Base-by-base conservation (phyloP, 2,888 invertebrate genomes). In the Drosophila merina region DNA sequence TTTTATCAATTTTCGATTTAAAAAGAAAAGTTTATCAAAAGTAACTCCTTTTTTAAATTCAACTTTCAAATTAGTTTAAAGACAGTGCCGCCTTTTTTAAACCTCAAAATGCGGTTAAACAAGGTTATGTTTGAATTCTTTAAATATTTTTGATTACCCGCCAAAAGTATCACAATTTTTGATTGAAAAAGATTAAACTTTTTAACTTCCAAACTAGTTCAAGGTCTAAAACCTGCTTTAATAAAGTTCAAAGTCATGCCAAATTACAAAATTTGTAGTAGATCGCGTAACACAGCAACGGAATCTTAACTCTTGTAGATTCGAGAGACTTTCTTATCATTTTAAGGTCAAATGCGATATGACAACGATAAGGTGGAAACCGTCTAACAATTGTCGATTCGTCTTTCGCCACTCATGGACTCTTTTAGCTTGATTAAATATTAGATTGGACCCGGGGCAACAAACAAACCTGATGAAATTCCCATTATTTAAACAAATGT, bases 401-500 rank as follows among this genome's bases (percentile, higher is more conserved):
- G 38, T 5, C 38, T 12, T 20, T 20, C 20, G 28, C 28, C 28
- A 28, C 28, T 28, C 2, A 28, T 28, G 28, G 40, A 55, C 20
- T 70, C 50, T 70, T 62, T 87, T 81, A 81, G 79, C 64, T 69
- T 76, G 72, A 76, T 78, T 74, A 87, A 82, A 87, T 76, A 82
- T 70, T 76, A 57, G 36, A 47, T 58, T 54, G 42, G 52, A 12
- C 66, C 54, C 54, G 59, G 55, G 50, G 58, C 54, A 38, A 36
- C 69, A 72, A 72, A 56, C 42, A 56, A 50, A 59, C 68, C 54
- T 76, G 56, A 59, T 54, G 73, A 80, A 85, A 72, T 74, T 67
- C 14, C 70, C 76, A 71, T 64, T 86, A 71, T 82, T 84, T 84
- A 76, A 49, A 81, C 81, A 86, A 86, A 81, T 78, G 87, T 72